Conservation (phyloP, 1,140 invertebrate genomes). For the Euglossa dilemma region DNA sequence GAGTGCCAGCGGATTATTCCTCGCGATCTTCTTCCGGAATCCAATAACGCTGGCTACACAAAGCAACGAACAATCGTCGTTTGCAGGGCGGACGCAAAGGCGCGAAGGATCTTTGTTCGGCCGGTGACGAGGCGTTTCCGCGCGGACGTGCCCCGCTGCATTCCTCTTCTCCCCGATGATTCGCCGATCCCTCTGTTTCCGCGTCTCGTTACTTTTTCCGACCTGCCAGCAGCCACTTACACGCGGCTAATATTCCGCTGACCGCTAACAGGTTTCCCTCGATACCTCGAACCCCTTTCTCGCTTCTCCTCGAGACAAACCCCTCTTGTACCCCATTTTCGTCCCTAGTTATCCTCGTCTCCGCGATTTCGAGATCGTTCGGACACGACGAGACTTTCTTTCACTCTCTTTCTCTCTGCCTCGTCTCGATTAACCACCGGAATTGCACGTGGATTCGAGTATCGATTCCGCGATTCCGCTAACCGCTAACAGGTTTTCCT, state of each 20-base stretch:
- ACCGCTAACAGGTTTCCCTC: neutral
- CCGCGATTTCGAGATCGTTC: no score
- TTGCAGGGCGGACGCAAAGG: neutral
- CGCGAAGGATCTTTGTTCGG: neutral
- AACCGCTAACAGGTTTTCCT: no score
- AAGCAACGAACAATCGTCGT: neutral
- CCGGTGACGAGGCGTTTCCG: slow-evolving; percentile 7
- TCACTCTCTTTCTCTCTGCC: no score
- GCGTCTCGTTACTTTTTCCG: neutral
- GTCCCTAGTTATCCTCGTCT: no score
- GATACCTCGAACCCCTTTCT: no score
- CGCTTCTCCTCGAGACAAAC: no score
- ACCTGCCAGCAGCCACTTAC: neutral
- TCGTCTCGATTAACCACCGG: no score
- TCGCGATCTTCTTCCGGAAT: slow-evolving; percentile 8
- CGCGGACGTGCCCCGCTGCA: neutral
- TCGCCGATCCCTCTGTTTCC: neutral
- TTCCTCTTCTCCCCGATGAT: neutral
- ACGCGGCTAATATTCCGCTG: neutral
- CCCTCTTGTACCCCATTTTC: no score
- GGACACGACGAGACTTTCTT: no score
- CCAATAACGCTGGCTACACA: neutral
- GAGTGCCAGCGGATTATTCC: slow-evolving; percentile 15
- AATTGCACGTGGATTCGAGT: no score
- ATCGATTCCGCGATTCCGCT: no score